phyloP scores from a whole-genome alignment of 1,140 invertebrate species.

The Trichonephila clavata region DNA sequence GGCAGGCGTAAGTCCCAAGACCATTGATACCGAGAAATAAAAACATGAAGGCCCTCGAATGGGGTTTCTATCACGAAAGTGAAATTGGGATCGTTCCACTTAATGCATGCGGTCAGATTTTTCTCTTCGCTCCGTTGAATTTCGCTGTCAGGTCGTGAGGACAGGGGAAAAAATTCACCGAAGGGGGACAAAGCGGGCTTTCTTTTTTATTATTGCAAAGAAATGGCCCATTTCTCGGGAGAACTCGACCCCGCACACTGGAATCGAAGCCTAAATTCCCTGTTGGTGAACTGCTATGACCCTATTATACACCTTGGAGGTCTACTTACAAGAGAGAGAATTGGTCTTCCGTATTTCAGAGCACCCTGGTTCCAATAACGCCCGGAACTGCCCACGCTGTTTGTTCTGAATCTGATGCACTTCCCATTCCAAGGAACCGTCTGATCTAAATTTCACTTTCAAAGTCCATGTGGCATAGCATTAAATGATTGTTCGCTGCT shows the following conservation, averaged over 20 bases:
- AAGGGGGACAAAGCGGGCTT: background rate
- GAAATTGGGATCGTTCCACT: background rate
- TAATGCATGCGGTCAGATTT: conserved; percentile 1
- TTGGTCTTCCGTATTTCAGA: background rate
- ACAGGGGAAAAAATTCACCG: background rate
- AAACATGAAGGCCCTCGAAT: background rate
- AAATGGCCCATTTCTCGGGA: conserved; percentile 12
- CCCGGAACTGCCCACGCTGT: background rate
- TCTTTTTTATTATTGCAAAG: conserved; percentile 16
- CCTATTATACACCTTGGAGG: background rate
- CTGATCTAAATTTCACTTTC: background rate
- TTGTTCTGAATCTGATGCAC: background rate
- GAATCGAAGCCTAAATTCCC: conserved; percentile 27
- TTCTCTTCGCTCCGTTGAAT: conserved; percentile 28
- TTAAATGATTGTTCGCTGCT: too few species aligned
- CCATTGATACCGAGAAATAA: background rate
- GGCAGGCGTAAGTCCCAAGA: background rate
- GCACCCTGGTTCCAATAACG: conserved; percentile 39
- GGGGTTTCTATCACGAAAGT: conserved; percentile 4
- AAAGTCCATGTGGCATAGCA: background rate
- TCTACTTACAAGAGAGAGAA: background rate
- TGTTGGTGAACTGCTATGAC: conserved; percentile 13
- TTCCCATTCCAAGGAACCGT: background rate
- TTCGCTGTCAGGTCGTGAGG: conserved; percentile 7
- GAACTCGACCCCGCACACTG: background rate